Evolutionary conservation across 2,113 vertebrate genomes (phyloP), one percentile per base, ranked within the genome.

Genomic region (Silurus meridionalis): DNA sequence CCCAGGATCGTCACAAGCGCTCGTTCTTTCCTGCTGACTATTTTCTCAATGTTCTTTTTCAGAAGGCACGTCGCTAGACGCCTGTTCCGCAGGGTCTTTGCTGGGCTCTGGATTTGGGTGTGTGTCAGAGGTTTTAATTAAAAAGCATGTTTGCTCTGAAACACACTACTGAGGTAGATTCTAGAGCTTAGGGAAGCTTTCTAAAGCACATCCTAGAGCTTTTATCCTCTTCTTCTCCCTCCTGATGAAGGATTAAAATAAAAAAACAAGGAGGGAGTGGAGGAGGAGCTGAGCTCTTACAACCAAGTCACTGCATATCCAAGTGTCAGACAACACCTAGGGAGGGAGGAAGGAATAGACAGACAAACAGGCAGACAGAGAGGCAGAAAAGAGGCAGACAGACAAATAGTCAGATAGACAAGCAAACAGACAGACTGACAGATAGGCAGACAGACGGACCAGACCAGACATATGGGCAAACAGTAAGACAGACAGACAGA

Each of bases 81-180:
- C 55, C 82, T 85, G 79, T 87, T 85, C 86, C 83, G 78, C 58
- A 6, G 71, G 80, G 87, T 75, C 86, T 85, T 89, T 64, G 83
- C 67, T 60, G 85, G 87, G 87, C 80, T 85, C 84, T 69, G 71
- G 87, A 84, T 75, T 84, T 90, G 25, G 78, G 72, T 81, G 69
- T 80, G 82, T 61, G 90, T 85, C 88, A 53, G 66, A 87, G 87
- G 90, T 86, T 92, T 90, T 89, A 90, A 92, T 90, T 90, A 91
- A 91, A 89, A 90, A 87, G 79, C 60, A 28, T 28, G 85, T 88
- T 66, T 80, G 83, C 80, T 90, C 53, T 85, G 84, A 91, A 87
- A 86, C 72, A 80, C 64, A 75, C 46, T 74, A 88, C 85, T 28
- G 80, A 89, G 87, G 85, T 83, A 80, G 71, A 37, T 23, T 60